Evolutionary conservation across 2,888 invertebrate genomes (phyloP), one percentile per base, ranked within the genome.

Genomic region (Cistogaster globosa): DNA sequence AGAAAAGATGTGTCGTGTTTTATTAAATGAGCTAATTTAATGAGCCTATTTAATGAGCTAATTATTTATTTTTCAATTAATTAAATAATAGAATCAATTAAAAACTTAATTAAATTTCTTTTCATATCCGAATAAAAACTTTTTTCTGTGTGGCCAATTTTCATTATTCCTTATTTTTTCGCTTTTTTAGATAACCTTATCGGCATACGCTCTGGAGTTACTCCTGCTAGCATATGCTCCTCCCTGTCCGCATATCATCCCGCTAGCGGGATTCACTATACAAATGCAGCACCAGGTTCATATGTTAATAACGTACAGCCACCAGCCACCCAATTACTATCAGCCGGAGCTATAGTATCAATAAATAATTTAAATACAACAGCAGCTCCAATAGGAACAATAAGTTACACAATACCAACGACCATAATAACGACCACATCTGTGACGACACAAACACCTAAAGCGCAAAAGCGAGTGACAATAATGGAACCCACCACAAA

Each of bases 401-500:
- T 81, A 75, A 79, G 84, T 82, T 67, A 86, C 79, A 69, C 87
- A 68, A 86, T 78, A 87, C 65, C 84, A 89, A 80, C 87, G 57
- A 86, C 86, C 68, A 87, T 87, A 83, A 86, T 88, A 60, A 87
- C 86, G 45, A 88, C 88, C 53, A 87, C 87, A 79, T 89, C 89
- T 32, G 88, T 88, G 68, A 89, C 87, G 85, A 89, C 88, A 71
- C 90, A 90, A 88, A 92, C 91, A 63, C 92, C 92, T 7, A 92
- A 92, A 88, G 87, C 90, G 4, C 92, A 91, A 87, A 92, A 92
- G 78, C 91, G 92, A 74, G 92, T 92, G 26, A 92, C 92, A 87
- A 92, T 92, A 58, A 87, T 91, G 86, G 92, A 92, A 81, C 92
- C 92, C 14, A 91, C 92, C 48, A 91, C 90, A 20, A 82, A 82